Percentiles rank a stretch among this genome's conserved stretches.
These are phyloP conservation scores for Merodon equestris DNA, from an alignment of 2,888 invertebrate species.

Conservation along the genomic window DNA sequence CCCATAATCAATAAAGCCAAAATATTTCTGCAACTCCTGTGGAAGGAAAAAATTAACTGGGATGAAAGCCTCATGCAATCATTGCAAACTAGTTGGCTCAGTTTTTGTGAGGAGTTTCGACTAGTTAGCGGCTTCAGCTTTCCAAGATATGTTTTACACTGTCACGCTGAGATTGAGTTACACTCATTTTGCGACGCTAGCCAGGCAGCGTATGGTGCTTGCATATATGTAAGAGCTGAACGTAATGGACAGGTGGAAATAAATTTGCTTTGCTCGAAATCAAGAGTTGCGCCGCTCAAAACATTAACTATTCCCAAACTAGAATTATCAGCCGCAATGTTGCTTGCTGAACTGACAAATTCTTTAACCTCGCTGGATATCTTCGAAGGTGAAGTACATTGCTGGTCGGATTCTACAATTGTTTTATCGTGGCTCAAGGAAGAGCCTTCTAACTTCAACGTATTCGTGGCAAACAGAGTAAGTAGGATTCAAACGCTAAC, in stretches of 20 bases:
- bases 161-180: slow-evolving; percentile 28
- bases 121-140: slow-evolving; percentile 31
- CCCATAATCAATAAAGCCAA: slow-evolving; percentile 54
- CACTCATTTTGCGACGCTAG: slow-evolving; percentile 55
- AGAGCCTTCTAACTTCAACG: slow-evolving; percentile 52
- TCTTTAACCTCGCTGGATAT: background rate
- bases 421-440: slow-evolving; percentile 46
- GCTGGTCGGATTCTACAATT: slow-evolving; percentile 51
- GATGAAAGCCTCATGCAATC: slow-evolving; percentile 53
- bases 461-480: slow-evolving; percentile 47
- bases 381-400: slow-evolving; percentile 23
- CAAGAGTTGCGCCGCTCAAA: slow-evolving; percentile 39
- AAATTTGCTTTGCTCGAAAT: slow-evolving; percentile 35
- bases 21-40: slow-evolving; percentile 61
- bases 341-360: slow-evolving; percentile 36
- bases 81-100: slow-evolving; percentile 15
- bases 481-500: slow-evolving; percentile 45
- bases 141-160: slow-evolving; percentile 30
- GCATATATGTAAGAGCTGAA: slow-evolving; percentile 41
- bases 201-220: slow-evolving; percentile 43
- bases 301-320: slow-evolving; percentile 57
- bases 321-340: slow-evolving; percentile 46
- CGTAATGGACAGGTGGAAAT: slow-evolving; percentile 1
- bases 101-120: too few relatives aligned
- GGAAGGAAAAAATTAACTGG: slow-evolving; percentile 59